These are phyloP conservation scores for Charanyca ferruginea DNA, from an alignment of 2,888 invertebrate species.

Conservation along the genomic window DNA sequence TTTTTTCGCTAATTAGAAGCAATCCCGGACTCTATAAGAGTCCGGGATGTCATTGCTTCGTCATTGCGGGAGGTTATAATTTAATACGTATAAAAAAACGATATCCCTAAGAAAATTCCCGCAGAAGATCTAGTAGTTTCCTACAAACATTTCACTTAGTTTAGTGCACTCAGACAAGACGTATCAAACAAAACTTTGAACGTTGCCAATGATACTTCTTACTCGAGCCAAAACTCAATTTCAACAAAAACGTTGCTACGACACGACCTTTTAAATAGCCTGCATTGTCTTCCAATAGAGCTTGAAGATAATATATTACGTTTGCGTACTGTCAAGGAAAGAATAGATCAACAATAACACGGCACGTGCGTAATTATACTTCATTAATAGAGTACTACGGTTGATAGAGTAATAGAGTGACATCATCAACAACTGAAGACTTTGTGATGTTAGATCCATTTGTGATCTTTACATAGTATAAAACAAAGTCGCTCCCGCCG, in stretches of 20 bases:
- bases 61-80: no score
- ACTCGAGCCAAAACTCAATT: slow-evolving; percentile 23
- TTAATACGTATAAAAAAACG: no score
- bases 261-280: slow-evolving; percentile 22
- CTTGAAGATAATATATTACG: slow-evolving; percentile 25
- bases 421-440: slow-evolving; percentile 51
- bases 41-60: no score
- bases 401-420: slow-evolving; percentile 54
- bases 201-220: slow-evolving; percentile 17
- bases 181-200: background rate
- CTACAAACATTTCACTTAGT: slow-evolving; percentile 13
- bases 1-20: no score
- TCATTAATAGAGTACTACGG: slow-evolving; percentile 46
- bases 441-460: slow-evolving; percentile 22
- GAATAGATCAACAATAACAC: slow-evolving; percentile 20
- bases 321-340: slow-evolving; percentile 41
- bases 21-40: no score
- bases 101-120: no score
- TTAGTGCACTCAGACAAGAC: slow-evolving; percentile 10
- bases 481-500: no score
- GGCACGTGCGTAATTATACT: slow-evolving; percentile 51
- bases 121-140: no score
- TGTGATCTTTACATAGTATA: no score
- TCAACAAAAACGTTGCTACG: slow-evolving; percentile 1
- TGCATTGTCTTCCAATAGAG: slow-evolving; percentile 28